phyloP scores from a whole-genome alignment of 2,113 vertebrate genomes.

The Sylvietta virens region DNA sequence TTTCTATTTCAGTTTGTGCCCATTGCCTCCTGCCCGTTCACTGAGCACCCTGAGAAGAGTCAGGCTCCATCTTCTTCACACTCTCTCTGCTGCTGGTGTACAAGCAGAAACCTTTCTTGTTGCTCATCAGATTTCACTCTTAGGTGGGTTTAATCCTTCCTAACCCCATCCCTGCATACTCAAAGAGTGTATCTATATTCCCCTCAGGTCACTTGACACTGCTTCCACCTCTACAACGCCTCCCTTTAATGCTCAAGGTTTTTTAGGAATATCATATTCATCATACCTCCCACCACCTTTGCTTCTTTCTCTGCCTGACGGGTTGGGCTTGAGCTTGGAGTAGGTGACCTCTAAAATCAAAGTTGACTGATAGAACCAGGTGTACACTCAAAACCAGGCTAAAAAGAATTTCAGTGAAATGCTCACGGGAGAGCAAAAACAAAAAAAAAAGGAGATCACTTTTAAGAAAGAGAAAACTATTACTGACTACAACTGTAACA shows the following conservation, averaged over 20 bases:
- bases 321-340: neutral
- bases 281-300: neutral
- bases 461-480: neutral
- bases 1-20: neutral
- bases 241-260: neutral
- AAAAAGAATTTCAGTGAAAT: neutral
- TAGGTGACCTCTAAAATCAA: neutral
- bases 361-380: neutral
- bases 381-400: neutral
- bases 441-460: neutral
- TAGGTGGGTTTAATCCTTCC: neutral
- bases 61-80: neutral
- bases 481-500: neutral
- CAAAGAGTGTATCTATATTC: neutral
- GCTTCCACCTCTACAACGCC: neutral
- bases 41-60: neutral
- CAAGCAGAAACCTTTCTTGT: neutral
- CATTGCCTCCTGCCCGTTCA: neutral
- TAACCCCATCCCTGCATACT: neutral
- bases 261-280: neutral
- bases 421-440: neutral
- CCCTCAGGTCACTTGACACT: neutral
- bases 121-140: neutral
- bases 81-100: neutral
- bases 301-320: neutral